A percentile compares a stretch with the other conserved stretches of the same genome.
phyloP scores from a whole-genome alignment of 2,888 invertebrate species.

The Tetrapedia diversipes region DNA sequence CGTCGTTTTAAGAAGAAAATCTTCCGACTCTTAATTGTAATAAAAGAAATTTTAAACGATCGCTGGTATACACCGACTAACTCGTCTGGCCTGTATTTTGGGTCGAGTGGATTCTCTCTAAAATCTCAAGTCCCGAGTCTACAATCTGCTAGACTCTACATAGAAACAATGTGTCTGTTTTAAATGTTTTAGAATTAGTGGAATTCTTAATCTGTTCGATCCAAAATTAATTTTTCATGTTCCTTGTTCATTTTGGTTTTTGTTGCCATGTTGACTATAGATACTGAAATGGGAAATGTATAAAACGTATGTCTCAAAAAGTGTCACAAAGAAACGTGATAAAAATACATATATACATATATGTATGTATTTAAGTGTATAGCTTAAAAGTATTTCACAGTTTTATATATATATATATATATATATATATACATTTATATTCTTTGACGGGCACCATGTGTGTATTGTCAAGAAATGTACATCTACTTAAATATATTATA shows the following conservation, averaged over 20 bases:
- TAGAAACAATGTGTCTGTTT: constrained; percentile 23
- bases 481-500: no score
- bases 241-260: no score
- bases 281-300: no score
- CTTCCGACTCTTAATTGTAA: neutral
- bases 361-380: neutral
- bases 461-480: no score
- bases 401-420: neutral
- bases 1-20: neutral
- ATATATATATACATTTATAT: neutral
- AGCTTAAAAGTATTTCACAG: no score
- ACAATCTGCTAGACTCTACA: neutral
- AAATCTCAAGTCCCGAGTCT: neutral
- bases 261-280: no score
- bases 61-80: neutral
- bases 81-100: neutral
- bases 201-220: no score
- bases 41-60: neutral
- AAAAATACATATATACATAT: neutral
- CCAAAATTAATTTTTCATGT: no score
- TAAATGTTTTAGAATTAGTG: no score
- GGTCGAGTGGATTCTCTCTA: constrained; percentile 15
- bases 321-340: no score
- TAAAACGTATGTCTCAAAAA: no score
- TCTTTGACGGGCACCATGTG: no score